Evolutionary conservation across 2,888 invertebrate genomes (phyloP).

Genomic region (Campoplex capitator): DNA sequence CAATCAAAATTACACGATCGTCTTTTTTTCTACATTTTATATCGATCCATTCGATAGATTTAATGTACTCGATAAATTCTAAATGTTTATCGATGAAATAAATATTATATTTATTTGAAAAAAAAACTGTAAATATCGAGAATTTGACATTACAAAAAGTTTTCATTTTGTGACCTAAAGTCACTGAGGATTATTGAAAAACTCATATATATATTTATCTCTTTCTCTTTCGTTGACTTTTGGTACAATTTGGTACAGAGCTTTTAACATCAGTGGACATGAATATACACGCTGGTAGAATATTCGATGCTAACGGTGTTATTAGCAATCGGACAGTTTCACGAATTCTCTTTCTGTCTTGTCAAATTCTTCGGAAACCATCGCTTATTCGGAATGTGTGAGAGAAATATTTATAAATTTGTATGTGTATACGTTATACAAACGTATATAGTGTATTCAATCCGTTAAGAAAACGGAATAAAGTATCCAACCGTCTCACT

Average conservation of each 20-base stretch:
- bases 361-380: conserved; percentile 66
- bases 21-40: not conserved
- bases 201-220: not conserved
- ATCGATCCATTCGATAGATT: not conserved
- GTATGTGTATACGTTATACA: too few relatives aligned
- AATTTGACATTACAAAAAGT: not conserved
- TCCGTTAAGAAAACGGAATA: conserved; percentile 76
- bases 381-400: conserved; percentile 42
- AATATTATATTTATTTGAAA: too few relatives aligned
- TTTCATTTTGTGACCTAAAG: not conserved
- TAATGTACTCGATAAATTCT: too few relatives aligned
- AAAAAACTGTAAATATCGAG: not conserved
- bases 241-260: not conserved
- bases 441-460: conserved; percentile 16
- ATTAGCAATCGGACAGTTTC: conserved; percentile 5
- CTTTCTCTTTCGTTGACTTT: not conserved
- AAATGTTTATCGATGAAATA: too few relatives aligned
- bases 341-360: conserved; percentile 50
- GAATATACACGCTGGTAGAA: not conserved
- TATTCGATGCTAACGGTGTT: not conserved
- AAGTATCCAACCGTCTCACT: conserved; percentile 69
- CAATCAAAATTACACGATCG: too few relatives aligned
- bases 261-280: not conserved
- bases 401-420: not conserved
- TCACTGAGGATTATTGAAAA: not conserved